A percentile compares a stretch with the other conserved stretches of the same genome.
Conservation (phyloP, 1,140 invertebrate genomes). For the Aleiodes sp. region DNA sequence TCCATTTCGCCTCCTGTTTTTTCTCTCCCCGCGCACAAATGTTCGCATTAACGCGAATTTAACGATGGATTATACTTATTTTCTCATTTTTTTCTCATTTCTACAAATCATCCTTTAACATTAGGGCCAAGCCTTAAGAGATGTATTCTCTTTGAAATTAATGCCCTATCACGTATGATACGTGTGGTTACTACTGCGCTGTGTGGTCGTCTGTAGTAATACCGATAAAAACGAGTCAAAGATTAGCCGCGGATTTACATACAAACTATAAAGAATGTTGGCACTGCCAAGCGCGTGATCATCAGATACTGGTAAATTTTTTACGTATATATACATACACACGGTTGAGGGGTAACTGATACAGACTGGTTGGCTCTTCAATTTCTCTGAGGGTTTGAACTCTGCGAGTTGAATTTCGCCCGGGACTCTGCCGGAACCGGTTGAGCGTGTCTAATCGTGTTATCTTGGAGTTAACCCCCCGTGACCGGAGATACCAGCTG, state of each 20-base stretch:
- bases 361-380: constrained; percentile 45
- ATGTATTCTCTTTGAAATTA: too few species aligned
- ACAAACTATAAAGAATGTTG: constrained; percentile 35
- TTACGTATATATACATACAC: background rate
- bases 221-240: background rate
- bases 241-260: constrained; percentile 1
- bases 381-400: constrained; percentile 44
- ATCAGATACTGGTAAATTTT: constrained; percentile 1
- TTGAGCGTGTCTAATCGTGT: constrained; percentile 45
- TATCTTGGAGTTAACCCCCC: constrained; percentile 52
- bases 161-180: background rate
- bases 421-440: constrained; percentile 44
- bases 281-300: background rate
- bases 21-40: background rate
- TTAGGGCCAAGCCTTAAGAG: too few species aligned
- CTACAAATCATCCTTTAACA: too few species aligned
- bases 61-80: too few species aligned
- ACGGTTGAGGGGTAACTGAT: constrained; percentile 45
- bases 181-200: background rate
- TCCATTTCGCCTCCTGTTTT: background rate
- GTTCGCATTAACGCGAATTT: too few species aligned
- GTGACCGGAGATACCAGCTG: constrained; percentile 44
- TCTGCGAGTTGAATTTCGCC: constrained; percentile 51
- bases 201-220: background rate
- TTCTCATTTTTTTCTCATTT: too few species aligned